Percentiles rank a stretch among this genome's conserved stretches.
phyloP scores from a whole-genome alignment of 2,797 vertebrate species.

The Xyrichtys novacula region DNA sequence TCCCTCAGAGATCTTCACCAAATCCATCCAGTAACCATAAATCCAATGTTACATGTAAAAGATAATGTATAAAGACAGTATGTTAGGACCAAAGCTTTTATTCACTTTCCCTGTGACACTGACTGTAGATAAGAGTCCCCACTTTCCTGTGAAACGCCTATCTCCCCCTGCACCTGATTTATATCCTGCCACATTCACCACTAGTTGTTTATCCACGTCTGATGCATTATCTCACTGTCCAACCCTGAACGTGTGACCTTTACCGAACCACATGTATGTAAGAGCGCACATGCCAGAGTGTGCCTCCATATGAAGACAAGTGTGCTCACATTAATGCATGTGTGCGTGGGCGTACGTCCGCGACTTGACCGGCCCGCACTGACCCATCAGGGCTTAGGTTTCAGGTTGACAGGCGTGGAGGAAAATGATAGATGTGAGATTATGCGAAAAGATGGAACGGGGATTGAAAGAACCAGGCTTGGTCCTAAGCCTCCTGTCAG shows the following conservation, averaged over 20 bases:
- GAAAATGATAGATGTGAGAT: conserved; percentile 77
- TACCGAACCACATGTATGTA: conserved; percentile 65
- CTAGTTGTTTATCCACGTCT: conserved; percentile 71
- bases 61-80: conserved; percentile 55
- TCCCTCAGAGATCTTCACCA: not conserved
- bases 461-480: conserved; percentile 43
- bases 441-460: conserved; percentile 58
- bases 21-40: not conserved
- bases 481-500: conserved; percentile 74
- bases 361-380: conserved; percentile 21
- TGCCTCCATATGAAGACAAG: not conserved
- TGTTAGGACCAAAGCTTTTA: conserved; percentile 51
- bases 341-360: not conserved
- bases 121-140: conserved; percentile 70
- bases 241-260: conserved; percentile 72
- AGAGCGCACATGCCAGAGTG: not conserved
- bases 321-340: conserved; percentile 3
- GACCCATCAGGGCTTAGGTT: conserved; percentile 59
- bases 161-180: conserved; percentile 71
- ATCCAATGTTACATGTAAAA: conserved; percentile 39
- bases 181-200: conserved; percentile 65
- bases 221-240: conserved; percentile 69
- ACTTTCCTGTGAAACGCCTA: conserved; percentile 47
- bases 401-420: conserved; percentile 64
- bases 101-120: conserved; percentile 61